Percentiles rank a stretch among this genome's conserved stretches.
Evolutionary conservation across 2,888 invertebrate species (phyloP).

Genomic region (Listrodromus nycthemerus): DNA sequence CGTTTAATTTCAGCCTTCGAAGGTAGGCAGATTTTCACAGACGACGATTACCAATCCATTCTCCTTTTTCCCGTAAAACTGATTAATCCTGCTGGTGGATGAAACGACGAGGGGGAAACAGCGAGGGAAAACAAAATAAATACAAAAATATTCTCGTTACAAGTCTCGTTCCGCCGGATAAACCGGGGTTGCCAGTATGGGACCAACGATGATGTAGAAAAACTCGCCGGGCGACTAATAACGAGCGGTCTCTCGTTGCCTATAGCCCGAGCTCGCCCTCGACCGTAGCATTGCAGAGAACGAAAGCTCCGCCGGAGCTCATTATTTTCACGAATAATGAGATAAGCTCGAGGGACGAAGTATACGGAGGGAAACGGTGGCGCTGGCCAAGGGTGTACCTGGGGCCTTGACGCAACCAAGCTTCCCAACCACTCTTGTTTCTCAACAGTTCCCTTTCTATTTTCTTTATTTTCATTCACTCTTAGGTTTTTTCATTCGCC

Average conservation of each 20-base stretch:
- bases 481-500: conserved; percentile 1
- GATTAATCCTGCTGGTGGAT: conserved; percentile 43
- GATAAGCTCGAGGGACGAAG: conserved; percentile 54
- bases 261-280: conserved; percentile 26
- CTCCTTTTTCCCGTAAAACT: conserved; percentile 9
- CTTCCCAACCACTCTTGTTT: neutral
- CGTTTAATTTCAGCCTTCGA: conserved; percentile 9
- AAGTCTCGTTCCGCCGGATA: neutral
- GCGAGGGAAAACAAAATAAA: neutral
- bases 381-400: neutral
- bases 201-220: conserved; percentile 5
- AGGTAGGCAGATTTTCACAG: neutral
- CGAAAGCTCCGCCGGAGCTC: conserved; percentile 48
- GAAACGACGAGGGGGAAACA: conserved; percentile 52
- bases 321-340: conserved; percentile 65
- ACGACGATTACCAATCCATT: conserved; percentile 8
- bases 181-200: neutral
- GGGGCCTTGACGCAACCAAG: conserved; percentile 6
- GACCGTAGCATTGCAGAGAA: conserved; percentile 18
- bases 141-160: conserved; percentile 16
- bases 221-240: conserved; percentile 41
- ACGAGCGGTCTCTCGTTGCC: conserved; percentile 52
- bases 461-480: neutral
- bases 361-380: neutral
- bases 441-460: neutral